These are phyloP conservation scores for Sesamia inferens DNA, from an alignment of 2,888 invertebrate species.

Conservation along the genomic window DNA sequence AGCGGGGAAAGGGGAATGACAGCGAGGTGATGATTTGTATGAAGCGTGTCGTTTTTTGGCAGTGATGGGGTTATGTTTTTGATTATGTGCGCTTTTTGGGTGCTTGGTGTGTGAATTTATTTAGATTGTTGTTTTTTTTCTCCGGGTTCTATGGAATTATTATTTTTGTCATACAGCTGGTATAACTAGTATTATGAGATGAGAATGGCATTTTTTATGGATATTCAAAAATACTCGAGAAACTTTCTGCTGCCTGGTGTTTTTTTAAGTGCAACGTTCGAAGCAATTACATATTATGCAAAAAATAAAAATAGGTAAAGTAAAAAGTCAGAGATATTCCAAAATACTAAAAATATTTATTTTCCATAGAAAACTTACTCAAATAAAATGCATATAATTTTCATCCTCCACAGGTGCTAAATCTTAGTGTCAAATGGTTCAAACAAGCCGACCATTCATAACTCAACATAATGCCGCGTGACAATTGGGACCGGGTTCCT, in stretches of 20 bases:
- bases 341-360: background rate
- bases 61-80: constrained; percentile 35
- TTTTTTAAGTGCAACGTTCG: background rate
- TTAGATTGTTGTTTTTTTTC: background rate
- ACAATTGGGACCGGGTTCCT: constrained; percentile 67
- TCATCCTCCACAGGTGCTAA: constrained; percentile 21
- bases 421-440: constrained; percentile 45
- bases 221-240: background rate
- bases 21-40: constrained; percentile 55
- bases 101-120: background rate
- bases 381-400: constrained; percentile 1
- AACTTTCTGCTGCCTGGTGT: background rate
- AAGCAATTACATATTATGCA: background rate
- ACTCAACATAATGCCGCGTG: constrained; percentile 70
- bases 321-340: background rate
- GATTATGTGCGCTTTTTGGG: constrained; percentile 24
- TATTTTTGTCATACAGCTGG: too few relatives aligned
- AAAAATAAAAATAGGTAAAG: background rate
- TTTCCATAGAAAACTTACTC: background rate
- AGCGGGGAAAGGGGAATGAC: constrained; percentile 58
- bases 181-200: background rate
- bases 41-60: constrained; percentile 40
- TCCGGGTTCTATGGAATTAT: too few relatives aligned
- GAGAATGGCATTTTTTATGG: background rate
- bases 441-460: constrained; percentile 62